Conservation (phyloP, 2,113 vertebrate species). For the Ranitomeya imitator region DNA sequence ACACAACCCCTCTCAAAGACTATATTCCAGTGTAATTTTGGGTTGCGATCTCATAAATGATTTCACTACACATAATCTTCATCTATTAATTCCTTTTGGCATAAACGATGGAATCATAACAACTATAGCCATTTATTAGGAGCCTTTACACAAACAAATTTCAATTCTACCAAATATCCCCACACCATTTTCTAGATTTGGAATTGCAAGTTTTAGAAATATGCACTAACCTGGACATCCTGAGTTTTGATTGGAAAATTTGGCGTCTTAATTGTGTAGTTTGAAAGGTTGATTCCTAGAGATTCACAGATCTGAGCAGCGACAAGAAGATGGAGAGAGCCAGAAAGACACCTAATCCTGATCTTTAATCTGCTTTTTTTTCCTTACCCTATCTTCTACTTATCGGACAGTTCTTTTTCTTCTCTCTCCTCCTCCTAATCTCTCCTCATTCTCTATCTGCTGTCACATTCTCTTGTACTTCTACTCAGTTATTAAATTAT, state of each 20-base stretch:
- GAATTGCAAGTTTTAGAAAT: background rate
- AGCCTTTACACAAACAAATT: background rate
- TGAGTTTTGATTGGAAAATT: background rate
- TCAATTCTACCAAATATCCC: background rate
- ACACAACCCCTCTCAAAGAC: background rate
- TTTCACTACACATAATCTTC: background rate
- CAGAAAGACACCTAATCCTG: slow-evolving; percentile 47
- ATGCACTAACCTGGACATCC: slow-evolving; percentile 29
- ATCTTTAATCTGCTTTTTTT: slow-evolving; percentile 56
- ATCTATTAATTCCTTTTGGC: background rate
- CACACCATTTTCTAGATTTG: background rate
- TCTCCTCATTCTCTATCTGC: background rate
- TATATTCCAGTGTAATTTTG: background rate
- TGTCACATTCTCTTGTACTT: background rate
- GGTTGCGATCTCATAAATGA: background rate
- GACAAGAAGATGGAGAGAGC: background rate
- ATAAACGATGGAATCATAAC: background rate
- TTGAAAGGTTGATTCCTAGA: slow-evolving; percentile 22
- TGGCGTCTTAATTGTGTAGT: background rate
- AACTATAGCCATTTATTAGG: too few species aligned
- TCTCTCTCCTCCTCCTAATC: slow-evolving; percentile 19
- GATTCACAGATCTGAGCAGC: background rate
- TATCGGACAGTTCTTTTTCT: slow-evolving; percentile 15
- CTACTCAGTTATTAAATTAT: background rate
- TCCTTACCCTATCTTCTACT: slow-evolving; percentile 35